Base-by-base conservation (phyloP, 2,888 invertebrate genomes). In the Pandemis corylana region DNA sequence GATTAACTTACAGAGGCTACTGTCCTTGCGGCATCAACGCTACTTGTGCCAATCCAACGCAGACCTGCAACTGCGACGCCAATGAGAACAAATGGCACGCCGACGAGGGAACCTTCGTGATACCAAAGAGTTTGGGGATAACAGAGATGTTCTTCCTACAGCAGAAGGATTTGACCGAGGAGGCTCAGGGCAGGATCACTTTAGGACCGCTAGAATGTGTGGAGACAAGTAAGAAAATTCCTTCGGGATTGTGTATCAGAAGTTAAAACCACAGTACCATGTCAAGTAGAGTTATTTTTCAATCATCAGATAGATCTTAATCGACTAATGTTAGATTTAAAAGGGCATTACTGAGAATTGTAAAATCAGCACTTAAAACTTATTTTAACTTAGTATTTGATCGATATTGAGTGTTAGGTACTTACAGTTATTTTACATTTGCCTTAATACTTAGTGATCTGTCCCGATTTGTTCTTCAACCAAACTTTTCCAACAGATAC, bases 161-260 rank as follows among this genome's bases (percentile, higher is more conserved):
- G 84, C 98, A 98, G 84, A 96, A 97, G 80, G 96, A 97, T 86
- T 91, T 98, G 78, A 96, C 97, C 69, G 96, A 96, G 79, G 97
- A 98, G 85, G 97, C 98, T 1, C 96, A 97, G 80, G 98, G 98
- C 0, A 95, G 98, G 80, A 97, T 99, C 66, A 98, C 98, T 0
- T 91, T 99, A 69, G 98, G 98, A 4, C 98, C 98, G 1, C 92
- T 99, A 80, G 98, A 98, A 90, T 99, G 99, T 91, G 98, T 98
- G 71, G 98, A 98, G 95, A 98, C 98, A 75, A 98, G 98, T 98
- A 93, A 95, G 96, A 15, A 28, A 20, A 20, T 7, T 7, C 15
- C 20, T 2, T 56, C 56, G 12, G 4, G 5, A 46, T 46, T 46
- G 12, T 5, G 46, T 12, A 4, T 46, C 46, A 46, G 12, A 12